Evolutionary conservation across 2,113 vertebrate genomes (phyloP).

Genomic region (Engystomops pustulosus): DNA sequence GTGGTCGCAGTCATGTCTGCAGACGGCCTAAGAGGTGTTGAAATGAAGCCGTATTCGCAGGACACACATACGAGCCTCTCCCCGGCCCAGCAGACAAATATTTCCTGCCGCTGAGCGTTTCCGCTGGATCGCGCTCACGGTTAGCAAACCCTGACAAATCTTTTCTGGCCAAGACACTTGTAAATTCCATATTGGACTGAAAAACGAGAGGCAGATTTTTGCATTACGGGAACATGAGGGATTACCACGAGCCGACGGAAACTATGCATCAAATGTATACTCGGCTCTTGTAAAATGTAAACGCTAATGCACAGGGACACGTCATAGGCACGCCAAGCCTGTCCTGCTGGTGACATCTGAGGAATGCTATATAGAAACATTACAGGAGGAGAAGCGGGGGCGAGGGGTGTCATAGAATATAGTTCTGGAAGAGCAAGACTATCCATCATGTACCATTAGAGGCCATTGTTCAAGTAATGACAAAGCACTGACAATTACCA

Average conservation of each 20-base stretch:
- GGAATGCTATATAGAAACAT: slow-evolving; percentile 20
- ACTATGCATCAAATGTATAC: slow-evolving; percentile 37
- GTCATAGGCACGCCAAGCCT: not conserved
- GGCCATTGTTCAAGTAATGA: no score
- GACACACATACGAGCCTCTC: not conserved
- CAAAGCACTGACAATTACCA: no score
- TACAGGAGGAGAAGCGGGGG: not conserved
- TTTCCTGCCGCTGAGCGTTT: slow-evolving; percentile 29
- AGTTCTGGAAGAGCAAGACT: no score
- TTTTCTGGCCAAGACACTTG: not conserved
- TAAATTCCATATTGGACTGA: slow-evolving; percentile 1
- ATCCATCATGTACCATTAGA: no score
- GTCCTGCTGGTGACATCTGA: slow-evolving; percentile 13
- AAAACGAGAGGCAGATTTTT: not conserved
- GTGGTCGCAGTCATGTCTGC: not conserved
- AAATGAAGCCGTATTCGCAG: slow-evolving; percentile 15
- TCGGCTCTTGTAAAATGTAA: not conserved
- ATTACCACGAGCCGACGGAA: not conserved
- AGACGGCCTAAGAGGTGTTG: slow-evolving; percentile 21
- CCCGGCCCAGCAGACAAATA: not conserved
- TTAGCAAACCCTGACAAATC: not conserved
- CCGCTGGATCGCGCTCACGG: not conserved
- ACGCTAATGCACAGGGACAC: not conserved
- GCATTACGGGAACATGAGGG: not conserved
- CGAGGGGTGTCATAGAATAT: not conserved